phyloP scores from a whole-genome alignment of 2,888 invertebrate species.

The Drosophila nr. perissopoda region DNA sequence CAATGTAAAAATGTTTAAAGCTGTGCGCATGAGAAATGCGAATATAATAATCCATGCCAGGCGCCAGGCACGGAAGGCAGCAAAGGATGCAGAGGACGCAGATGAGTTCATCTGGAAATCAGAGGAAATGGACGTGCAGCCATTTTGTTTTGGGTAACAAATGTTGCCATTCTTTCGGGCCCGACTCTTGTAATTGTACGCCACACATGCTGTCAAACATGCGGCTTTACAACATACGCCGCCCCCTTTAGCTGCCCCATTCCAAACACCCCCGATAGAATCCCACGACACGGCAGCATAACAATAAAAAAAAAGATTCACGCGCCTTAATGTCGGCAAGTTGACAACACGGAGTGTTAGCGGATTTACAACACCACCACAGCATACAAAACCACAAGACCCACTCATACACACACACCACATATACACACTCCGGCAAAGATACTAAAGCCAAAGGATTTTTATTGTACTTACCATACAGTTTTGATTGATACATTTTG shows the following conservation, averaged over 20 bases:
- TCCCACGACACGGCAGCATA: conserved; percentile 61
- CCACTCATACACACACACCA: conserved; percentile 6
- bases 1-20: conserved; percentile 59
- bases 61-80: conserved; percentile 30
- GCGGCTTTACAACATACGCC: conserved; percentile 47
- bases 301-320: conserved; percentile 76
- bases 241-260: neutral
- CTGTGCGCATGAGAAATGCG: conserved; percentile 69
- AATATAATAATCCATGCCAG: conserved; percentile 73
- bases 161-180: conserved; percentile 55
- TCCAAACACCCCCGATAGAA: conserved; percentile 7
- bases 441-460: conserved; percentile 55
- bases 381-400: conserved; percentile 29
- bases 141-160: conserved; percentile 74
- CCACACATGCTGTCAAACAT: conserved; percentile 69
- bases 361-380: conserved; percentile 63
- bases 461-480: conserved; percentile 57
- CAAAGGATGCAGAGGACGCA: conserved; percentile 15
- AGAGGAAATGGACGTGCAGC: conserved; percentile 64
- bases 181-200: conserved; percentile 68
- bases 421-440: conserved; percentile 4
- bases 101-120: conserved; percentile 68
- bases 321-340: conserved; percentile 78
- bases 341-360: conserved; percentile 78
- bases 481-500: conserved; percentile 77